A percentile compares a stretch with the other conserved stretches of the same genome.
These are phyloP conservation scores for Leptopilina drosophilae DNA, from an alignment of 2,888 invertebrate species.

Conservation along the genomic window DNA sequence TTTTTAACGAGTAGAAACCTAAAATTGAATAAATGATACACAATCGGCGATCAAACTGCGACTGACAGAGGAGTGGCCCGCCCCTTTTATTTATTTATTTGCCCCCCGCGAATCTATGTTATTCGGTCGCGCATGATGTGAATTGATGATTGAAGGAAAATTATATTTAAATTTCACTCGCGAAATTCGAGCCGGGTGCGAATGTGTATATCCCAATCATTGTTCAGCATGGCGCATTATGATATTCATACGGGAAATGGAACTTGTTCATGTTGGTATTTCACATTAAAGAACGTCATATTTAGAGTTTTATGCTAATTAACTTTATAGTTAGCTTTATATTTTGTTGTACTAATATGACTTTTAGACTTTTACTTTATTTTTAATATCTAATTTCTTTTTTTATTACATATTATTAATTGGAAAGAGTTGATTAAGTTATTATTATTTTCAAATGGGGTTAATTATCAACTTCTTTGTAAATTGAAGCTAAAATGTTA, in stretches of 20 bases:
- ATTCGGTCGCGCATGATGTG: slow-evolving; percentile 76
- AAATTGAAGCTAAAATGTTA: too few species aligned
- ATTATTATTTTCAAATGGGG: too few species aligned
- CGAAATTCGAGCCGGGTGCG: slow-evolving; percentile 55
- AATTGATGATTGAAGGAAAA: slow-evolving; percentile 75
- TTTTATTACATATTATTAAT: too few species aligned
- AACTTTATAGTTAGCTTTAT: too few species aligned
- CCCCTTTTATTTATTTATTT: slow-evolving; percentile 76
- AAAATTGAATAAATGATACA: slow-evolving; percentile 47
- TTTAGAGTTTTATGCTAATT: slow-evolving; percentile 2
- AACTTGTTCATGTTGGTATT: slow-evolving; percentile 69
- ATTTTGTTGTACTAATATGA: too few species aligned
- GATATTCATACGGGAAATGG: slow-evolving; percentile 74
- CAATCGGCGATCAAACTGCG: slow-evolving; percentile 76
- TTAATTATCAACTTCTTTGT: too few species aligned
- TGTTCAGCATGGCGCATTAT: slow-evolving; percentile 58
- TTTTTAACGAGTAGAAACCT: background rate
- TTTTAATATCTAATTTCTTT: too few species aligned
- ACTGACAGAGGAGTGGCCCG: slow-evolving; percentile 76
- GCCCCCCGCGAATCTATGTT: slow-evolving; percentile 75
- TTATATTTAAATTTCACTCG: slow-evolving; percentile 76
- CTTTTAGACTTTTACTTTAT: too few species aligned
- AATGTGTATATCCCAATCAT: slow-evolving; percentile 40
- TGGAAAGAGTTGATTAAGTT: too few species aligned
- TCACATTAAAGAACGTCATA: slow-evolving; percentile 43